phyloP scores from a whole-genome alignment of 2,797 vertebrate genomes.

The Tapirus indicus region DNA sequence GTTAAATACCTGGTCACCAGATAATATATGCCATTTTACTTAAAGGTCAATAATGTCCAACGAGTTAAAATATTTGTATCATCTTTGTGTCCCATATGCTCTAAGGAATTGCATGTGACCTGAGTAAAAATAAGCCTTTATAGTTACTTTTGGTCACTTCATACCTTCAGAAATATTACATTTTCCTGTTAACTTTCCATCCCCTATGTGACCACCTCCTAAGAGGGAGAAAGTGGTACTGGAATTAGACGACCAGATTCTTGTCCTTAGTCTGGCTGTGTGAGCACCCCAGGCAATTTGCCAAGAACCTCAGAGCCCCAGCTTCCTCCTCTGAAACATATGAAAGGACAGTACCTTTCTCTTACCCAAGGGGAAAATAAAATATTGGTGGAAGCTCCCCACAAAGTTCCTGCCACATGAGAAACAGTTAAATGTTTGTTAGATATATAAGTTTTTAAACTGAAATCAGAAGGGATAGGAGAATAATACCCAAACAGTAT shows the following conservation, averaged over 20 bases:
- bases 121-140: not conserved
- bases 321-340: not conserved
- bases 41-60: not conserved
- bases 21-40: not conserved
- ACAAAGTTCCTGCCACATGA: not conserved
- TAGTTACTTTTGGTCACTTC: not conserved
- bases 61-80: not conserved
- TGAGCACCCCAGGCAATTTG: too few species aligned
- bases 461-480: not conserved
- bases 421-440: not conserved
- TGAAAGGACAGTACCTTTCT: rapidly evolving
- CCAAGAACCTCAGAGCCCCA: not conserved
- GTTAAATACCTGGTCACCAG: not conserved
- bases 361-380: not conserved
- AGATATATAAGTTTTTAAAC: rapidly evolving
- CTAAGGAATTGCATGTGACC: not conserved
- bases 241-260: rapidly evolving
- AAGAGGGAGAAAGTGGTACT: not conserved
- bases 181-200: not conserved
- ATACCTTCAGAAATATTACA: not conserved
- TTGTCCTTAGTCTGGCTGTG: too few species aligned
- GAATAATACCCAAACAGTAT: too few species aligned
- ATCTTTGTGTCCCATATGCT: not conserved
- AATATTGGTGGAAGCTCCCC: not conserved
- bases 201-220: not conserved